Evolutionary conservation across 2,888 invertebrate genomes (phyloP).

Genomic region (Polia nebulosa): DNA sequence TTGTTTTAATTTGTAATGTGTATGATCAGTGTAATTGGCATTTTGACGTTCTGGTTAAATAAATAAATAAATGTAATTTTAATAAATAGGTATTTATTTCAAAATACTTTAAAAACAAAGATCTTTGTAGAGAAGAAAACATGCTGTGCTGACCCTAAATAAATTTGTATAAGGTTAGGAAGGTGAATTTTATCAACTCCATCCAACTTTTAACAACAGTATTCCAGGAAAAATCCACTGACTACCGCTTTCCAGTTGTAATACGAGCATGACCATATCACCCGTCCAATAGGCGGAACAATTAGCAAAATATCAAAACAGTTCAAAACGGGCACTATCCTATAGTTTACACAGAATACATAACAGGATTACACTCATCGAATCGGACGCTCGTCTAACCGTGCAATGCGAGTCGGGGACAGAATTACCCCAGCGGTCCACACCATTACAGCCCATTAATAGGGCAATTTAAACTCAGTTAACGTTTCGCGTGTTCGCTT

Average conservation of each 20-base stretch:
- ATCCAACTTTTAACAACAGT: neutral
- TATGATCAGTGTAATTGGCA: no score
- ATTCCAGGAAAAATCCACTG: neutral
- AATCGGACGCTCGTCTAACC: constrained; percentile 60
- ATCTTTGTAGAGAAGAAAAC: neutral
- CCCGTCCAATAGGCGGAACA: neutral
- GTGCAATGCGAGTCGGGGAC: constrained; percentile 64
- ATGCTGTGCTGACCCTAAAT: neutral
- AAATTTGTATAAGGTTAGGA: no score
- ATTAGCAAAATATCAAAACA: constrained; percentile 43
- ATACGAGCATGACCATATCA: neutral
- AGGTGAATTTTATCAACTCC: neutral
- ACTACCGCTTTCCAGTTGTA: neutral
- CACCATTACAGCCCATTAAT: constrained; percentile 78
- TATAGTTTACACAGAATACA: constrained; percentile 62
- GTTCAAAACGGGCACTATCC: constrained; percentile 29
- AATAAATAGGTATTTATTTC: no score
- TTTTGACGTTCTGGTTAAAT: no score
- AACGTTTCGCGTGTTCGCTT: constrained; percentile 77
- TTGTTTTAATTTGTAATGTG: no score
- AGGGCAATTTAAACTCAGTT: constrained; percentile 79
- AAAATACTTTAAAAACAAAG: no score
- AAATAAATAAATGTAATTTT: no score
- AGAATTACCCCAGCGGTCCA: constrained; percentile 68
- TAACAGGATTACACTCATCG: constrained; percentile 66